These are phyloP conservation scores for Terrapene triunguis DNA, from an alignment of 2,113 vertebrate species.

Conservation along the genomic window DNA sequence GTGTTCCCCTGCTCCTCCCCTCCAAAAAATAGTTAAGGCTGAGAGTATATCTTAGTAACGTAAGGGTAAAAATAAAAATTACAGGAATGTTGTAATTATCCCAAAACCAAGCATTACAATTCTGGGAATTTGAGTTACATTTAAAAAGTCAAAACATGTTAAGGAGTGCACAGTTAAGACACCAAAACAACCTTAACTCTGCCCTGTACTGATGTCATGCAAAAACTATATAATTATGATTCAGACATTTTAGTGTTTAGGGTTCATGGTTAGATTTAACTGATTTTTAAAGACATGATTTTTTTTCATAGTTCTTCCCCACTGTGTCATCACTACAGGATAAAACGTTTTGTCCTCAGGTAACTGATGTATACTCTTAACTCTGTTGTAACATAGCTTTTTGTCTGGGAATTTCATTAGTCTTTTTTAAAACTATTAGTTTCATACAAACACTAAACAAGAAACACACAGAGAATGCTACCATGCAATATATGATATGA, in stretches of 20 bases:
- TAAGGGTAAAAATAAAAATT: not conserved
- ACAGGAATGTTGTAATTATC: not conserved
- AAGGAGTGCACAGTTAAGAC: not conserved
- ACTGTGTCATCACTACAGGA: not conserved
- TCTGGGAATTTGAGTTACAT: not conserved
- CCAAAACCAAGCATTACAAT: not conserved
- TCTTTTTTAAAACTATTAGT: not conserved
- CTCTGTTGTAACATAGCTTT: slow-evolving; percentile 17
- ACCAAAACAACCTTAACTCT: not conserved
- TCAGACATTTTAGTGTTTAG: not conserved
- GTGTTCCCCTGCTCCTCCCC: not conserved
- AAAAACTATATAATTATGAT: slow-evolving; percentile 1
- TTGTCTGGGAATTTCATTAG: not conserved
- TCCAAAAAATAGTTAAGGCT: not conserved
- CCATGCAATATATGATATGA: not conserved
- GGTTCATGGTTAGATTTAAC: not conserved
- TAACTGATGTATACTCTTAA: not conserved
- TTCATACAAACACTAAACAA: not conserved
- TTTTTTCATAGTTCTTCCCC: not conserved
- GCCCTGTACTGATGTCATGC: rapidly evolving
- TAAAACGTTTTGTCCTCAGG: not conserved
- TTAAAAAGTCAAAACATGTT: not conserved
- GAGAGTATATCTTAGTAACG: not conserved
- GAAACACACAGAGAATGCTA: not conserved
- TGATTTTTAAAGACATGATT: not conserved